Percentiles rank a stretch among this genome's conserved stretches.
These are phyloP conservation scores for Drosophila varians DNA, from an alignment of 1,140 invertebrate genomes.

Conservation along the genomic window DNA sequence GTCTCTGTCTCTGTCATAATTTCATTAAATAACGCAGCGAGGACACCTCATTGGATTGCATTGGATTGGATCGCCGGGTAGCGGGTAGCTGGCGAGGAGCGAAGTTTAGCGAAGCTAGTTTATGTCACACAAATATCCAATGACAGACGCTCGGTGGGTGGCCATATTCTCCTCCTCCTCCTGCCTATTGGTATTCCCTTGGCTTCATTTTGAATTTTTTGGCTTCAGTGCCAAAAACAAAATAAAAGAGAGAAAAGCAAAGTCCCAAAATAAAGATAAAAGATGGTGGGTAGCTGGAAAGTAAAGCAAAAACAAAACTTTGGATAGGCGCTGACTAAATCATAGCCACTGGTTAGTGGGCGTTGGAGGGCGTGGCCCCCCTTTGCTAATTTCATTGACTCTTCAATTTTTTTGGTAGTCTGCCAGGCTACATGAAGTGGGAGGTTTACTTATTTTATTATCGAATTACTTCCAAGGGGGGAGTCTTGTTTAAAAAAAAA, in stretches of 20 bases:
- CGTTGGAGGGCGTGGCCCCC: constrained; percentile 42
- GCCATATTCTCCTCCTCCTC: background rate
- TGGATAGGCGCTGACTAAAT: constrained; percentile 54
- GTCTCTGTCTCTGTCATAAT: constrained; percentile 63
- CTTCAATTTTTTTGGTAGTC: constrained; percentile 42
- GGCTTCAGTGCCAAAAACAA: constrained; percentile 70
- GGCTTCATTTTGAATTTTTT: constrained; percentile 77
- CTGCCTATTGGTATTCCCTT: constrained; percentile 57
- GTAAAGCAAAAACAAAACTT: constrained; percentile 20
- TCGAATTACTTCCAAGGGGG: no score
- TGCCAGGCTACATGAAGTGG: constrained; percentile 59
- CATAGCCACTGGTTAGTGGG: constrained; percentile 33
- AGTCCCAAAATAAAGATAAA: constrained; percentile 7
- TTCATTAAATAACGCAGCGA: constrained; percentile 67
- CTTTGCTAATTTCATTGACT: constrained; percentile 76
- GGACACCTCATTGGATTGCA: constrained; percentile 40
- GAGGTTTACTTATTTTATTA: constrained; percentile 39
- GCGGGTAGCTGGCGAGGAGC: background rate
- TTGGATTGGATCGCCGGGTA: constrained; percentile 2
- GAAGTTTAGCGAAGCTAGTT: constrained; percentile 53
- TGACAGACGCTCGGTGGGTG: constrained; percentile 50
- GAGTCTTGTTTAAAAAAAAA: no score
- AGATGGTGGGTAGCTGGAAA: constrained; percentile 6
- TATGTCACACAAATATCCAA: constrained; percentile 79
- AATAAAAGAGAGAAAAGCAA: no score